Evolutionary conservation across 2,797 vertebrate species (phyloP).

Genomic region (Sebastes minor): DNA sequence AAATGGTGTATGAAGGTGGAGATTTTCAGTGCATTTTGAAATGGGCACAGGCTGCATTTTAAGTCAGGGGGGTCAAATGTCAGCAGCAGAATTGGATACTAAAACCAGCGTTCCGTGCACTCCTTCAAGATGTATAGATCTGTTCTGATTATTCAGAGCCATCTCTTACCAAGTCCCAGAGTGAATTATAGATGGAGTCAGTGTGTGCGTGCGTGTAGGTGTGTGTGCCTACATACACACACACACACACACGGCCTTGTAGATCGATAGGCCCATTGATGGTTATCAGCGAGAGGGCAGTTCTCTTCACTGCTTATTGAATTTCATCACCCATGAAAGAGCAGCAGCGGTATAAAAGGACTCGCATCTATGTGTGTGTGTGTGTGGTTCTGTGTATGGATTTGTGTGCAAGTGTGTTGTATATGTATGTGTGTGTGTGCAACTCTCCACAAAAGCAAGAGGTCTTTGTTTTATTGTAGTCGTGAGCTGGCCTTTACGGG

Average conservation of each 20-base stretch:
- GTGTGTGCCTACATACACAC: not conserved
- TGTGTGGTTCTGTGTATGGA: not conserved
- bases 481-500: conserved; percentile 67
- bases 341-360: conserved; percentile 70
- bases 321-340: conserved; percentile 83
- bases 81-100: conserved; percentile 23
- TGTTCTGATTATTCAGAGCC: conserved; percentile 65
- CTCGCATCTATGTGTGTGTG: conserved; percentile 28
- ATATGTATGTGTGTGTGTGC: not conserved
- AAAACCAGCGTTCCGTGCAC: conserved; percentile 46
- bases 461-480: conserved; percentile 67
- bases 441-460: conserved; percentile 20
- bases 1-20: not conserved
- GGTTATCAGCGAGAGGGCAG: conserved; percentile 81
- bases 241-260: conserved; percentile 27
- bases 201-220: not conserved
- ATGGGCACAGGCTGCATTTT: not conserved
- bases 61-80: conserved; percentile 21
- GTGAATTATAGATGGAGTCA: conserved; percentile 65
- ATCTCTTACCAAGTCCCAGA: conserved; percentile 63
- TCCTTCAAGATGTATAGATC: conserved; percentile 64
- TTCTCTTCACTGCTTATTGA: conserved; percentile 82
- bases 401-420: not conserved
- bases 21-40: not conserved
- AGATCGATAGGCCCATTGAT: conserved; percentile 80